phyloP scores from a whole-genome alignment of 2,113 vertebrate species.

The Damaliscus lunatus region DNA sequence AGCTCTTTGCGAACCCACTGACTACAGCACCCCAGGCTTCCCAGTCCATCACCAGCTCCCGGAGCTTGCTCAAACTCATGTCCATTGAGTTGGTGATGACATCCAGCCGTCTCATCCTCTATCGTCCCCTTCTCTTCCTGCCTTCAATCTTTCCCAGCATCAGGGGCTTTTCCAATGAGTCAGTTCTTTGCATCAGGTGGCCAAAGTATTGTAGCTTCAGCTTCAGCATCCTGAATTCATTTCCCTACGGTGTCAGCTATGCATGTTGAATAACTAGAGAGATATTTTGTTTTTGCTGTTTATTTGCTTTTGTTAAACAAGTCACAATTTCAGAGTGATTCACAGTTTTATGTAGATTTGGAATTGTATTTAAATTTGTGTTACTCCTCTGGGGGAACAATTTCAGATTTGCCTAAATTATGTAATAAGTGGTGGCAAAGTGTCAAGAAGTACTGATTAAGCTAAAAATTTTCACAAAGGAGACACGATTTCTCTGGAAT shows the following conservation, averaged over 20 bases:
- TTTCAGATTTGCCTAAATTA: background rate
- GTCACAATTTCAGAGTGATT: background rate
- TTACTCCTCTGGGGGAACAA: background rate
- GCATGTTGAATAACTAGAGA: background rate
- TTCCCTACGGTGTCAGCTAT: background rate
- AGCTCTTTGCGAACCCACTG: background rate
- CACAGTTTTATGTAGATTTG: background rate
- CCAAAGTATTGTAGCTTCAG: background rate
- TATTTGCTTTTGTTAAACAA: constrained; percentile 12
- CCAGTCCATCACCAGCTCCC: background rate
- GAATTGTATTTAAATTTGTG: background rate
- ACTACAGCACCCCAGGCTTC: background rate
- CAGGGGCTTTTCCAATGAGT: background rate
- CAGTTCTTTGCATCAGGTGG: background rate
- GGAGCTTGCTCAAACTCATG: background rate
- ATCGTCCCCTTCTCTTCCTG: background rate
- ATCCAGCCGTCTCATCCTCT: background rate
- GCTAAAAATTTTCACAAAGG: background rate
- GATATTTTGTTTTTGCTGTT: background rate
- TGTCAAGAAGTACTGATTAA: background rate
- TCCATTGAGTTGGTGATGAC: background rate
- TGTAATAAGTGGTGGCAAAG: background rate
- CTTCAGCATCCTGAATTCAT: background rate
- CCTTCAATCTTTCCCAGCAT: background rate
- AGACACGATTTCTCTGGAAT: background rate